Evolutionary conservation across 2,888 invertebrate genomes (phyloP).

Genomic region (Drosophila flavopinicola): DNA sequence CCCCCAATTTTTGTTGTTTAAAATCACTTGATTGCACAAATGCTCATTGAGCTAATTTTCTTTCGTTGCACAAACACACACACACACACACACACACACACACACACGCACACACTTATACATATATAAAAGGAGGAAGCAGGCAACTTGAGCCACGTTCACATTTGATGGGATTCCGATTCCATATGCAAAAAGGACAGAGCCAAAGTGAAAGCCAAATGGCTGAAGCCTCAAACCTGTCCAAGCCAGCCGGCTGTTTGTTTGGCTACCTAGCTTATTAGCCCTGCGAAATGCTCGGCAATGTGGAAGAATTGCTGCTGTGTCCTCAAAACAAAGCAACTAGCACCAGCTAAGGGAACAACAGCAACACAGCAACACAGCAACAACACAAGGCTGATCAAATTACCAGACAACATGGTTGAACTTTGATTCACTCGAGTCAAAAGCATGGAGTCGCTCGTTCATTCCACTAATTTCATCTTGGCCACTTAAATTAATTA

Average conservation of each 20-base stretch:
- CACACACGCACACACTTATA: slow-evolving; percentile 2
- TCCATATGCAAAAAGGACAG: slow-evolving; percentile 49
- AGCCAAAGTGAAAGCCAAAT: slow-evolving; percentile 20
- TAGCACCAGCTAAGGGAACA: background rate
- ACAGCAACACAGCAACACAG: background rate
- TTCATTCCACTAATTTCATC: slow-evolving; percentile 29
- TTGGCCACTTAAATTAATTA: slow-evolving; percentile 45
- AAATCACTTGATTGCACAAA: slow-evolving; percentile 82
- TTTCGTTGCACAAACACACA: slow-evolving; percentile 55
- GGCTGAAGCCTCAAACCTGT: slow-evolving; percentile 48
- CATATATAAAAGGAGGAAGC: background rate
- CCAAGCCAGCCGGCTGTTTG: slow-evolving; percentile 11
- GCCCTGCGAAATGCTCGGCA: slow-evolving; percentile 51
- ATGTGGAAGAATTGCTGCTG: slow-evolving; percentile 55
- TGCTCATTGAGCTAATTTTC: slow-evolving; percentile 83
- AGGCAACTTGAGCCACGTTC: slow-evolving; percentile 67
- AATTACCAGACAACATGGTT: slow-evolving; percentile 55
- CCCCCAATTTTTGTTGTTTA: slow-evolving; percentile 66
- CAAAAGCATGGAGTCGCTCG: slow-evolving; percentile 15
- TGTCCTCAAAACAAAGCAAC: slow-evolving; percentile 35
- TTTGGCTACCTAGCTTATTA: slow-evolving; percentile 55
- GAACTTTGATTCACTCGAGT: slow-evolving; percentile 71
- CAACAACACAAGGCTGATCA: slow-evolving; percentile 43
- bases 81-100: slow-evolving; percentile 11
- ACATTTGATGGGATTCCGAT: slow-evolving; percentile 74